Percentiles rank a stretch among this genome's conserved stretches.
These are phyloP conservation scores for Noctilio leporinus DNA, from an alignment of 2,113 vertebrate species.

Conservation along the genomic window DNA sequence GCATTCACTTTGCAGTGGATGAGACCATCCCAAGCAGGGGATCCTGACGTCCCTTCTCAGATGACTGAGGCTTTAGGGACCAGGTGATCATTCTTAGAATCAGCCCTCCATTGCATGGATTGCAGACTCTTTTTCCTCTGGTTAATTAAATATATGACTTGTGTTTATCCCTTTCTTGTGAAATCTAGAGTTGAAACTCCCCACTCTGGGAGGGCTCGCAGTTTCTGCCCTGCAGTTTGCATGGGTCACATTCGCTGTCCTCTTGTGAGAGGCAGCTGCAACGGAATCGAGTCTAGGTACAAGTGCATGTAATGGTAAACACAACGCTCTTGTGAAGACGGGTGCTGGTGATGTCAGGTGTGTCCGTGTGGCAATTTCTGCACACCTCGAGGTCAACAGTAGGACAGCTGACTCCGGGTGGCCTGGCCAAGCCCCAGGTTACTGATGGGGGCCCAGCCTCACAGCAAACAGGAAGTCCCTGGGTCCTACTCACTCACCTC, in stretches of 20 bases:
- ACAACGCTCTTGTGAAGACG: neutral
- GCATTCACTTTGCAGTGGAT: neutral
- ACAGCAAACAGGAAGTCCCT: neutral
- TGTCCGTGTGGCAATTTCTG: neutral
- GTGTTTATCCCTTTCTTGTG: neutral
- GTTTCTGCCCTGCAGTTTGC: fast-evolving
- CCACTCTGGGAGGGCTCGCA: neutral
- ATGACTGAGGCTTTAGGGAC: neutral
- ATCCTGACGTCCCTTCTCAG: neutral
- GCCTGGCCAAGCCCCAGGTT: neutral
- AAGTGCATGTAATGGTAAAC: neutral
- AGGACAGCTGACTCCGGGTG: too few relatives aligned
- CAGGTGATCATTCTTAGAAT: neutral
- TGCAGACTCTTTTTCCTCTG: neutral
- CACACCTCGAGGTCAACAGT: neutral
- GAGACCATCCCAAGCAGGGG: too few relatives aligned
- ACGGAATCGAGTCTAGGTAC: neutral
- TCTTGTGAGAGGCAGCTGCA: fast-evolving
- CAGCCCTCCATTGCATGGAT: neutral
- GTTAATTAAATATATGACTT: neutral
- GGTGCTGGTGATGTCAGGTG: neutral
- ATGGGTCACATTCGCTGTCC: fast-evolving
- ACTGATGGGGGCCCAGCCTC: neutral
- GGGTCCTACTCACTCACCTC: neutral
- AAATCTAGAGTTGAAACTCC: neutral